These are phyloP conservation scores for Spatulosminthurus flaviceps DNA, from an alignment of 2,888 invertebrate species.

Conservation along the genomic window DNA sequence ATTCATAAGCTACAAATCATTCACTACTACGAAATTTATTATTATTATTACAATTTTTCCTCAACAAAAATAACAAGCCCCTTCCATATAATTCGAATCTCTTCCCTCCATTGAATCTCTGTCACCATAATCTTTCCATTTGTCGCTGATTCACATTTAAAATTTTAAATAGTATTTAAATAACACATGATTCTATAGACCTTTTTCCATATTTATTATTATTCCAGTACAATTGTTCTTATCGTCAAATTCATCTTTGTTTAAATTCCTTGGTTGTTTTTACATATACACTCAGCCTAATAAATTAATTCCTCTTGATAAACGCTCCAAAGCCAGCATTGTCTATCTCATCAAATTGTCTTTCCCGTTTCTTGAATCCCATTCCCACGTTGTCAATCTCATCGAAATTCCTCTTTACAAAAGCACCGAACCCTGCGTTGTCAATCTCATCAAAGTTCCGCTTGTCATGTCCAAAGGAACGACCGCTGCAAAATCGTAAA, in stretches of 20 bases:
- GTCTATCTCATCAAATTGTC: conserved; percentile 66
- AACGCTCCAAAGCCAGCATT: conserved; percentile 65
- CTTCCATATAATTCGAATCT: too few species aligned
- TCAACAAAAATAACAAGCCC: too few species aligned
- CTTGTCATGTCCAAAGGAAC: conserved; percentile 68
- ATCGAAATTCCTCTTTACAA: conserved; percentile 67
- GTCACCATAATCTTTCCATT: too few species aligned
- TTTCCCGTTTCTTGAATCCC: conserved; percentile 68
- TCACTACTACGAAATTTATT: too few species aligned
- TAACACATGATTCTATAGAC: too few species aligned
- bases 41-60: too few species aligned
- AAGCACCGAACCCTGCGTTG: conserved; percentile 70
- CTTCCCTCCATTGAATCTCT: too few species aligned
- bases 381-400: conserved; percentile 66
- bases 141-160: too few species aligned
- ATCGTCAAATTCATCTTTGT: not conserved
- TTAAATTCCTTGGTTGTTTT: not conserved
- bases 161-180: too few species aligned
- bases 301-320: conserved; percentile 62
- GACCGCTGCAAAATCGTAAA: conserved; percentile 58
- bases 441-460: conserved; percentile 74
- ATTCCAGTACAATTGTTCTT: not conserved
- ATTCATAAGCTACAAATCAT: too few species aligned
- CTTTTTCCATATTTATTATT: not conserved
- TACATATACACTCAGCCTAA: not conserved